Conservation (phyloP, 2,113 vertebrate species). For the Pterocles orientalis region DNA sequence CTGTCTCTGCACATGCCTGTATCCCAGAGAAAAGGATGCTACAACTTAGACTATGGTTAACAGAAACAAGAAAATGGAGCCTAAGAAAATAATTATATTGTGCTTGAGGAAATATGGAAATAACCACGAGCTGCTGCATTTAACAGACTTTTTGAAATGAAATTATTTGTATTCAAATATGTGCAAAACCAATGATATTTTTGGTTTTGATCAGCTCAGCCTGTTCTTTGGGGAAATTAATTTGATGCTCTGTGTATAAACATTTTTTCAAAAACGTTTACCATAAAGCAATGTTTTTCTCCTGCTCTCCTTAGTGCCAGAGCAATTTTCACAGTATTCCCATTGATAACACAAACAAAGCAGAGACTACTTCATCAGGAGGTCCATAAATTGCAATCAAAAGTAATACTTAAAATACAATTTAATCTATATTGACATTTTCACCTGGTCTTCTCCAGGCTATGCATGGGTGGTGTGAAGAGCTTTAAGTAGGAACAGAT, state of each 20-base stretch:
- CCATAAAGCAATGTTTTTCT: not conserved
- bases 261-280: constrained; percentile 6
- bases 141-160: constrained; percentile 14
- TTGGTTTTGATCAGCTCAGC: constrained; percentile 44
- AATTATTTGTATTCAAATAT: constrained; percentile 56
- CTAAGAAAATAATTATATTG: not conserved
- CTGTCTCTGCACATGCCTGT: not conserved
- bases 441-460: not conserved
- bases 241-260: constrained; percentile 31
- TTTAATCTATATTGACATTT: not conserved
- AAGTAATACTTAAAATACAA: not conserved
- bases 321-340: constrained; percentile 58
- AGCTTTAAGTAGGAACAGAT: not conserved
- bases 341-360: constrained; percentile 11
- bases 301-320: constrained; percentile 9
- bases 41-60: not conserved
- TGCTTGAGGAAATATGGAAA: constrained; percentile 40
- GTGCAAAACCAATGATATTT: constrained; percentile 41
- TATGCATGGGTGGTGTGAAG: not conserved
- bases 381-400: constrained; percentile 21
- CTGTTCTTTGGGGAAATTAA: constrained; percentile 60
- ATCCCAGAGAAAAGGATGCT: not conserved
- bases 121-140: not conserved
- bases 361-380: constrained; percentile 19
- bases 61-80: not conserved